Evolutionary conservation across 2,888 invertebrate species (phyloP).

Genomic region (Apamea monoglypha): DNA sequence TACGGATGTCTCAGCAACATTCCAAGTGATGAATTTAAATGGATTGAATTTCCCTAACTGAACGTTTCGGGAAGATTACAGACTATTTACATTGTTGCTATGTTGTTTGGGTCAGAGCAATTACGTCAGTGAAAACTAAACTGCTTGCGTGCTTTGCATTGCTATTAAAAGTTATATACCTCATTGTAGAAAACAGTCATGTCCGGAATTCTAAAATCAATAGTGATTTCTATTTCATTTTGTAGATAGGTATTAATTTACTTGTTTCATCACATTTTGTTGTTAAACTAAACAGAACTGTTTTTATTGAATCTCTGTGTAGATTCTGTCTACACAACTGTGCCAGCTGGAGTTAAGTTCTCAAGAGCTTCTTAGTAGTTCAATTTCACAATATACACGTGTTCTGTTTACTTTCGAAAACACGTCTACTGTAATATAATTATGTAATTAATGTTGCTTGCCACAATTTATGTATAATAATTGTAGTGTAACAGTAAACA

Average conservation of each 20-base stretch:
- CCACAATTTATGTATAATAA: not conserved
- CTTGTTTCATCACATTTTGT: no score
- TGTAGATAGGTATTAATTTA: not conserved
- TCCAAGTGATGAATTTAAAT: conserved; percentile 14
- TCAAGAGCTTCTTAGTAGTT: not conserved
- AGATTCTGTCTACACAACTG: not conserved
- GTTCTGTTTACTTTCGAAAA: not conserved
- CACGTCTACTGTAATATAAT: not conserved
- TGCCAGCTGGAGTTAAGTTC: not conserved
- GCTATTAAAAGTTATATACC: not conserved
- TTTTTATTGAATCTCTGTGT: not conserved
- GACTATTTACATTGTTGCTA: not conserved
- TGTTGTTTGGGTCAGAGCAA: not conserved
- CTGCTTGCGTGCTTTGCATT: not conserved
- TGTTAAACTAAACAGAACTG: not conserved
- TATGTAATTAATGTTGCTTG: not conserved
- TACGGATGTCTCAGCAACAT: not conserved
- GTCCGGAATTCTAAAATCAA: no score
- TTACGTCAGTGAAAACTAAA: not conserved
- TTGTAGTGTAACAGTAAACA: no score
- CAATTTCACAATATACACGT: not conserved
- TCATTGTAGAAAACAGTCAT: not conserved
- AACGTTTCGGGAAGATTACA: not conserved
- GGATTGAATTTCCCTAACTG: conserved; percentile 20
- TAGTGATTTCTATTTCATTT: no score